phyloP scores from a whole-genome alignment of 37 sponge, comb jelly and placozoan genomes.

The Spongia lamella region DNA sequence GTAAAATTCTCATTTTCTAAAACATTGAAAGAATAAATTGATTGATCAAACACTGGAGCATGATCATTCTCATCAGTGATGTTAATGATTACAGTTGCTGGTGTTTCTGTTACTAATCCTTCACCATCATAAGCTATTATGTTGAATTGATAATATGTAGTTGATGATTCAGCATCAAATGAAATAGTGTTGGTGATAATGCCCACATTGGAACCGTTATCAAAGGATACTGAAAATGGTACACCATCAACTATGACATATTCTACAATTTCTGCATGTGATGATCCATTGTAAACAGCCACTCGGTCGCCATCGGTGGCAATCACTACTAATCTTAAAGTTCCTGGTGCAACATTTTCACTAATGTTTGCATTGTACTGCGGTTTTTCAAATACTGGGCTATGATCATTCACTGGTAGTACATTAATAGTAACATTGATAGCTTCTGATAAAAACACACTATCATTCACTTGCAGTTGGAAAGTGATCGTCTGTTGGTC shows the following conservation, averaged over 20 bases:
- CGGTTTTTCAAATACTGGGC: slow-evolving; percentile 11
- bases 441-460: neutral
- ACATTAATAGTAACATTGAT: slow-evolving; percentile 17
- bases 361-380: neutral
- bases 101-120: neutral
- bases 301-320: slow-evolving; percentile 36
- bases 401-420: slow-evolving; percentile 44
- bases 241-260: slow-evolving; percentile 20
- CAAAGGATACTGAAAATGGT: slow-evolving; percentile 32
- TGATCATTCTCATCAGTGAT: slow-evolving; percentile 52
- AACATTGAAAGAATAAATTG: slow-evolving; percentile 17
- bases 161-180: slow-evolving; percentile 34
- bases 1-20: slow-evolving; percentile 19
- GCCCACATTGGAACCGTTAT: slow-evolving; percentile 9
- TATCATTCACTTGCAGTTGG: slow-evolving; percentile 1
- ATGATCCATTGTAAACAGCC: neutral
- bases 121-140: slow-evolving; percentile 55
- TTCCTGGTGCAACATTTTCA: slow-evolving; percentile 10
- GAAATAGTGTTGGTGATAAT: slow-evolving; percentile 37
- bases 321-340: neutral
- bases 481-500: slow-evolving; percentile 5
- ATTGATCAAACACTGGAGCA: slow-evolving; percentile 41
- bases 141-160: slow-evolving; percentile 4
- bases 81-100: slow-evolving; percentile 9
- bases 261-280: slow-evolving; percentile 1